phyloP scores from a whole-genome alignment of 23 tunicate species.

The Trididemnum clinides region DNA sequence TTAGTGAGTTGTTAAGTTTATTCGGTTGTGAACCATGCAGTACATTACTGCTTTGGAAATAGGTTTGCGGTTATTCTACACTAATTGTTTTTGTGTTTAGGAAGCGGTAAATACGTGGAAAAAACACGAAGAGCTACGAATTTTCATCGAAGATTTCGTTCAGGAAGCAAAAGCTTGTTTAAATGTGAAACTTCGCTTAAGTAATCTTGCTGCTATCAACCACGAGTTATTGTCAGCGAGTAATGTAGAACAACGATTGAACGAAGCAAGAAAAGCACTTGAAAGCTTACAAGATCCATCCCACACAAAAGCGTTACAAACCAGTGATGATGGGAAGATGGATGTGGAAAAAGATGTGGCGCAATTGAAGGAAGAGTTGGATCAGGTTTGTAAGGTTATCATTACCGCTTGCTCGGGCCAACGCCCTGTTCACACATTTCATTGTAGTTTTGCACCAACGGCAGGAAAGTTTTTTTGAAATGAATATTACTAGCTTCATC shows the following conservation, averaged over 20 bases:
- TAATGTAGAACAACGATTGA: background rate
- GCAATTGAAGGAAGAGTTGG: background rate
- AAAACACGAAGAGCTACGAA: constrained; percentile 25
- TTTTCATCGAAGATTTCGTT: constrained; percentile 29
- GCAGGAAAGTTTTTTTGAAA: too few relatives aligned
- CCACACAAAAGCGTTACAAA: background rate
- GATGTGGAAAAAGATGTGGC: background rate
- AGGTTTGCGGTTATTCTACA: too few relatives aligned
- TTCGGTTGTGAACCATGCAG: background rate
- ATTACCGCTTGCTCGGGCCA: too few relatives aligned
- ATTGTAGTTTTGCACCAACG: too few relatives aligned
- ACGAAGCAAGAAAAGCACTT: constrained; percentile 37
- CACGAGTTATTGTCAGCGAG: constrained; percentile 55
- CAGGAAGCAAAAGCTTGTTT: constrained; percentile 28
- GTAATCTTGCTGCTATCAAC: constrained; percentile 74
- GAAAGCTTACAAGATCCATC: constrained; percentile 4
- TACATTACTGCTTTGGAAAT: background rate
- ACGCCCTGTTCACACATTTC: too few relatives aligned
- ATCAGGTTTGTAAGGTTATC: background rate
- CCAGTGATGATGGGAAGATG: constrained; percentile 23
- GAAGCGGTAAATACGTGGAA: constrained; percentile 57
- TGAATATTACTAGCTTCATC: too few relatives aligned
- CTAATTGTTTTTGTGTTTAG: constrained; percentile 28
- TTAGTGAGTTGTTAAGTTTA: background rate
- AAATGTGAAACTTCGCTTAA: constrained; percentile 59